A percentile compares a stretch with the other conserved stretches of the same genome.
These are phyloP conservation scores for Cyclura pinguis DNA, from an alignment of 2,797 vertebrate species.

Conservation along the genomic window DNA sequence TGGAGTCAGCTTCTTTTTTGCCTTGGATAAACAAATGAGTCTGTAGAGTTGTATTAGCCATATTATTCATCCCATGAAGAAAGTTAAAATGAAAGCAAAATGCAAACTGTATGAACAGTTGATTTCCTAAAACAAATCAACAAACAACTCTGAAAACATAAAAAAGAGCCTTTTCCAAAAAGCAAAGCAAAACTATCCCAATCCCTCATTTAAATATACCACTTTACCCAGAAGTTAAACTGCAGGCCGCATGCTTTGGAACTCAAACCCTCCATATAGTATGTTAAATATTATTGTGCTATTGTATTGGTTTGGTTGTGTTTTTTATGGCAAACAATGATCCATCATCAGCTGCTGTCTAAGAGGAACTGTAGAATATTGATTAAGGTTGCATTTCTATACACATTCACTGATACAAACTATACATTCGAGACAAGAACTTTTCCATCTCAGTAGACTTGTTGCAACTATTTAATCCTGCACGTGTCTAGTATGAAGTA, in stretches of 20 bases:
- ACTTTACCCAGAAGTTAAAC: not conserved
- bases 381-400: not conserved
- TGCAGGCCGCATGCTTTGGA: not conserved
- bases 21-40: not conserved
- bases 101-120: not conserved
- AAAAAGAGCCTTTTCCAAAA: not conserved
- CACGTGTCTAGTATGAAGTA: not conserved
- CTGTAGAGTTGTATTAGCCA: not conserved
- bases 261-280: not conserved
- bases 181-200: not conserved
- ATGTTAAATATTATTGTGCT: not conserved
- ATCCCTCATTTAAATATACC: not conserved
- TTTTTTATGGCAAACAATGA: not conserved
- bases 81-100: constrained; percentile 5
- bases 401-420: not conserved
- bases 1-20: not conserved
- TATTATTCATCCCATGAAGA: not conserved
- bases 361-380: not conserved
- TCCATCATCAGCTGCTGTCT: not conserved
- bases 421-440: too few species aligned
- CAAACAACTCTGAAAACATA: not conserved
- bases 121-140: not conserved
- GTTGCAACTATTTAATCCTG: not conserved
- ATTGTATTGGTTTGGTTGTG: not conserved
- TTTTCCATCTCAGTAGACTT: not conserved